Percentiles rank a stretch among this genome's conserved stretches.
These are phyloP conservation scores for Microcebus griseorufus DNA, from an alignment of 2,113 vertebrate species.

Conservation along the genomic window DNA sequence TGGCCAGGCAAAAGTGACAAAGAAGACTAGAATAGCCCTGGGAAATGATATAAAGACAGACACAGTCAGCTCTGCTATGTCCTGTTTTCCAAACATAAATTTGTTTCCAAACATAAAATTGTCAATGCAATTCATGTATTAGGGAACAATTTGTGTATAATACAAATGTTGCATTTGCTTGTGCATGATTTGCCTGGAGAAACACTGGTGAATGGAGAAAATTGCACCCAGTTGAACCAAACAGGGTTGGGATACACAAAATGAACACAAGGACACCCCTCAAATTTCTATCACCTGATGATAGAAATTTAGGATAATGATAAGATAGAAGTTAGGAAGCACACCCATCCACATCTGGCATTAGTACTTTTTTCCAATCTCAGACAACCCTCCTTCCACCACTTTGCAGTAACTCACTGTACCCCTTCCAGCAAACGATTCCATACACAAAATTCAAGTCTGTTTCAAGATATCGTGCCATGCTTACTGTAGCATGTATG, in stretches of 20 bases:
- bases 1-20: not conserved
- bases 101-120: too few species aligned
- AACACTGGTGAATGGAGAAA: not conserved
- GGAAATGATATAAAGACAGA: not conserved
- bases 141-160: not conserved
- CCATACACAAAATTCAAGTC: not conserved
- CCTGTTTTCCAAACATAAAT: conserved; percentile 23
- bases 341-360: too few species aligned
- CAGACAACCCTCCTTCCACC: not conserved
- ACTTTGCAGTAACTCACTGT: not conserved
- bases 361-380: not conserved
- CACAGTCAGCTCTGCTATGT: not conserved
- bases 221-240: not conserved
- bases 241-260: not conserved
- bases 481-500: not conserved
- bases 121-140: not conserved
- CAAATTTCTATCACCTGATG: not conserved
- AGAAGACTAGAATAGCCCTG: not conserved
- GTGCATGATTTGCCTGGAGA: not conserved
- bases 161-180: conserved; percentile 24
- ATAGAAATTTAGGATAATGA: too few species aligned
- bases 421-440: not conserved
- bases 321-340: not conserved
- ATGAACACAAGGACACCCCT: not conserved
- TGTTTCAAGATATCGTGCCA: not conserved